Evolutionary conservation across 2,888 invertebrate genomes (phyloP), one percentile per base, ranked within the genome.

Genomic region (Ariolimax columbianus): DNA sequence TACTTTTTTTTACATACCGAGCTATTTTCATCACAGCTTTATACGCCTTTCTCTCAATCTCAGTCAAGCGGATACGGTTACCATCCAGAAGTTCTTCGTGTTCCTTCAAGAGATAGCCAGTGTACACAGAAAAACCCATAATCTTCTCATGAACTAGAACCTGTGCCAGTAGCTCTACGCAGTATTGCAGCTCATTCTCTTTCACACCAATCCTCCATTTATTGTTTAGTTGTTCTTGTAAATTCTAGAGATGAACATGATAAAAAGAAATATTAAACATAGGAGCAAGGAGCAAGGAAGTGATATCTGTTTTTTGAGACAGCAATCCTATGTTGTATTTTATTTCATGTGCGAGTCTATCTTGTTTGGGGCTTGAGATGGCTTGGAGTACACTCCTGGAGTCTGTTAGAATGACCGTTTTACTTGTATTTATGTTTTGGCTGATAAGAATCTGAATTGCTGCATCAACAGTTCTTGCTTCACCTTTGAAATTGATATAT

Each of bases 61-160:
- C 85, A 33, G 33, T 33, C 43, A 85, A 70, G 17, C 70, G 77
- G 38, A 2, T 33, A 19, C 55, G 40, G 68, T 47, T 82, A 33
- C 75, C 26, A 26, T 77, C 55, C 30, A 85, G 36, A 1, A 85
- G 17, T 30, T 66, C 68, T 47, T 82, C 85, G 72, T 85, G 85
- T 59, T 85, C 85, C 70, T 77, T 77, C 59, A 73, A 70, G 59
- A 85, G 70, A 66, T 82, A 77, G 3, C 85, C 85, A 19, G 82
- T 77, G 77, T 85, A 85, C 43, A 85, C 38, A 82, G 82, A 51
- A 55, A 85, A 82, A 6, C 85, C 85, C 63, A 85, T 47, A 38
- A 85, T 82, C 17, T 59, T 68, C 43, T 85, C 85, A 68, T 85
- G 85, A 30, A 85, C 85, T 9, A 85, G 82, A 70, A 77, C 66